Base-by-base conservation (phyloP, 2,113 vertebrate species). In the Eudyptes chrysolophus region DNA sequence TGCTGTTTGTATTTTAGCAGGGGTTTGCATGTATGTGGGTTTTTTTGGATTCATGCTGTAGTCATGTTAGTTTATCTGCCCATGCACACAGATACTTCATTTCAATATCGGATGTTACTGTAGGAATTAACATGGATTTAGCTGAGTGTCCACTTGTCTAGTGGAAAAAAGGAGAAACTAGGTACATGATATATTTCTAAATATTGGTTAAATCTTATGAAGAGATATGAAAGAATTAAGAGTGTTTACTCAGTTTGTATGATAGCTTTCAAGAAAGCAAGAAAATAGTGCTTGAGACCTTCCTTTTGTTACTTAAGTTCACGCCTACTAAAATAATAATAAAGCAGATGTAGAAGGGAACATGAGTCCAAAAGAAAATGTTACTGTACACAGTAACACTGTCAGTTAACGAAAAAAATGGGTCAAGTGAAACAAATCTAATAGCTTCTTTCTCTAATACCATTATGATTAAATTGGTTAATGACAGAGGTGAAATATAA, bases 401-500 rank as follows among this genome's bases (percentile, higher is more conserved):
- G 27, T 54, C 69, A 64, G 20, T 78, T 84, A 55, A 92, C 51
- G 38, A 75, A 86, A 84, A 70, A 74, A 90, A 77, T 71, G 25
- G 40, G 46, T 84, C 66, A 77, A 60, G 30, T 48, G 61, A 94
- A 46, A 74, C 24, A 86, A 94, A 90, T 36, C 5, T 76, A 83
- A 66, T 83, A 52, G 22, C 44, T 78, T 78, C 42, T 77, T 94
- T 70, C 62, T 64, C 62, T 74, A 69, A 40, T 65, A 58, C 34
- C 29, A 46, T 72, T 88, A 54, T 61, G 46, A 87, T 95, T 89
- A 76, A 92, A 74, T 87, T 92, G 61, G 16, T 79, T 91, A 68
- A 89, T 85, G 49, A 88, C 30, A 52, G 69, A 83, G 34, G 60
- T 72, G 25, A 94, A 92, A 57, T 84, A 38, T 26, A 86, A 92